Base-by-base conservation (phyloP, 1,140 invertebrate genomes). In the Brachystomella parvula region DNA sequence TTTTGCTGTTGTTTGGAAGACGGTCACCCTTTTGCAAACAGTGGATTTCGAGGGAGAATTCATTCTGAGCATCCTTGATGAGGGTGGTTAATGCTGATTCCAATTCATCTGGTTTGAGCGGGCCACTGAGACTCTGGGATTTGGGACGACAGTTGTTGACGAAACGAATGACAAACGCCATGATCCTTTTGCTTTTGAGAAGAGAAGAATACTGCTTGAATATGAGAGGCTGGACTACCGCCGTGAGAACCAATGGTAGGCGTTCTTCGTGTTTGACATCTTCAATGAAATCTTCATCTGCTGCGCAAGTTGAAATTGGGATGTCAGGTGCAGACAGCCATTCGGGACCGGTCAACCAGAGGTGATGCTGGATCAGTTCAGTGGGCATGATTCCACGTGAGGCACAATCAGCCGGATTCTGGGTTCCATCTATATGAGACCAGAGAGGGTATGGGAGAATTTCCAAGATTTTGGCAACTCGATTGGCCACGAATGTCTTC, bases 401-500 rank as follows among this genome's bases (percentile, higher is more conserved):
- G 12, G 60, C 60, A 29, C 60, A 62, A 24, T 62, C 60, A 47
- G 60, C 60, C 24, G 60, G 60, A 39, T 62, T 62, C 12, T 39
- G 17, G 3, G 24, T 26, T 3, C 60, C 35, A 3, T 6, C 2
- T 30, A 62, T 33, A 29, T 62, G 60, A 39, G 33, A 15, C 60
- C 60, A 62, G n/a, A 35, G 17, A 2, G 3, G 29, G 9, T 12
- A 12, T 26, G 60, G 39, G 17, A 47, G 3, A 15, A n/a, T 17
- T 17, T 62, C 58, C 35, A 74, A 72, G 44, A 80, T 77, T 69
- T 75, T 58, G 44, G 65, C 63, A 0, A 78, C 75, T 53, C 77
- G 59, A 70, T 81, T 77, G 0, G 66, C 73, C 1, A 80, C 77
- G 71, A 76, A 80, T 0, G 71, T 73, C 71, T 79, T 76, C 64